These are phyloP conservation scores for Crambe crambe DNA, from an alignment of 37 sponge, comb jelly and placozoan species.

Conservation along the genomic window DNA sequence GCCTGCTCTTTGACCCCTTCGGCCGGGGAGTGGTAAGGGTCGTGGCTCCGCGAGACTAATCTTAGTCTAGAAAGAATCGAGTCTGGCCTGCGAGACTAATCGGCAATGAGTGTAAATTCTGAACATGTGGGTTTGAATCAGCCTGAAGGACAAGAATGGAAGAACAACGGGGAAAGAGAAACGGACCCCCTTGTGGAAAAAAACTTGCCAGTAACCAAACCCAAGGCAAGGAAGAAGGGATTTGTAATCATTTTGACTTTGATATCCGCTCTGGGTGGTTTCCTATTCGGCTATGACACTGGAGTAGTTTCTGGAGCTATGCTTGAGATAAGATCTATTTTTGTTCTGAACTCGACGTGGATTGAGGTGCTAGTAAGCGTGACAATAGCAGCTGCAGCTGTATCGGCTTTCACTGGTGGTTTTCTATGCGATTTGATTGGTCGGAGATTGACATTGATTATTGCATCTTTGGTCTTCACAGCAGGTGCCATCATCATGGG, in stretches of 20 bases:
- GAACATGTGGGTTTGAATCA: too few relatives aligned
- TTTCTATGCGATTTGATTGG: slow-evolving; percentile 64
- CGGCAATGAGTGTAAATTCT: too few relatives aligned
- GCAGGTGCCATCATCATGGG: slow-evolving; percentile 77
- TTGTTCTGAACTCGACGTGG: slow-evolving; percentile 37
- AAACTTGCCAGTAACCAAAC: neutral
- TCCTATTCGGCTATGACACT: slow-evolving; percentile 95
- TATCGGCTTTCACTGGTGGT: slow-evolving; percentile 70
- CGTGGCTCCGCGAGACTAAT: too few relatives aligned
- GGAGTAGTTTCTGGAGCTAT: slow-evolving; percentile 94
- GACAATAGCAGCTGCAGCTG: slow-evolving; percentile 81
- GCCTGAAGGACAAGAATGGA: too few relatives aligned
- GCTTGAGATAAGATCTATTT: slow-evolving; percentile 49
- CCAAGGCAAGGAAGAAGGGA: neutral
- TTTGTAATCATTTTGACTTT: slow-evolving; percentile 31
- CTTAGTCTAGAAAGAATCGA: too few relatives aligned
- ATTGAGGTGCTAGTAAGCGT: slow-evolving; percentile 82
- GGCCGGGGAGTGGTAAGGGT: too few relatives aligned
- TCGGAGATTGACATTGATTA: slow-evolving; percentile 65
- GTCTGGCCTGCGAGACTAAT: too few relatives aligned
- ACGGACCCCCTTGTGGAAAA: neutral
- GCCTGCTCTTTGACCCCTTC: too few relatives aligned
- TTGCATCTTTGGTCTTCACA: slow-evolving; percentile 85
- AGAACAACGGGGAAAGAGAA: too few relatives aligned
- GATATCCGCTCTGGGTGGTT: slow-evolving; percentile 72